These are phyloP conservation scores for Sturnira hondurensis DNA, from an alignment of 2,113 vertebrate genomes.

Conservation along the genomic window DNA sequence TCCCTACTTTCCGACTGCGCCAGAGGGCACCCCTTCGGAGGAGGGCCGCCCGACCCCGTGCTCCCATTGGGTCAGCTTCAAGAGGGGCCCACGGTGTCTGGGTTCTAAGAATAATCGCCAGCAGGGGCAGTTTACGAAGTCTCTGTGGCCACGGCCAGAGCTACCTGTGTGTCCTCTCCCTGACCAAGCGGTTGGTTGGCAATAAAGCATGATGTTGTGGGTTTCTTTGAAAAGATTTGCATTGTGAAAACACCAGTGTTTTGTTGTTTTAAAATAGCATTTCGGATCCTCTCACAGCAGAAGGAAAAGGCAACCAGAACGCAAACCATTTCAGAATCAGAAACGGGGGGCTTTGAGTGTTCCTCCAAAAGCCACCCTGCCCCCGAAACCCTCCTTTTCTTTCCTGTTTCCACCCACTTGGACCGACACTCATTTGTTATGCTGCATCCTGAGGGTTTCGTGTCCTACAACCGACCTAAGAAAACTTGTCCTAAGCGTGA, in stretches of 20 bases:
- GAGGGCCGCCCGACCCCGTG: background rate
- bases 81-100: background rate
- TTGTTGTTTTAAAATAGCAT: constrained; percentile 48
- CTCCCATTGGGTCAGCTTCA: background rate
- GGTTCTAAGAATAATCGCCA: background rate
- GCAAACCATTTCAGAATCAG: background rate
- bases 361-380: background rate
- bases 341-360: background rate
- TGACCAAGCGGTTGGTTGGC: constrained; percentile 31
- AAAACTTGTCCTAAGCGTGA: background rate
- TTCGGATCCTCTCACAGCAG: constrained; percentile 59
- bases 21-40: background rate
- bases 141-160: background rate
- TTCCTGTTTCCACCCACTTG: background rate
- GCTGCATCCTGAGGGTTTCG: background rate
- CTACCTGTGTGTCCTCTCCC: background rate
- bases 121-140: background rate
- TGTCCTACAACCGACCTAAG: background rate
- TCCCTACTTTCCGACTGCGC: background rate
- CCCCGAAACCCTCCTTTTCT: background rate
- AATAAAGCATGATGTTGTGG: constrained; percentile 15
- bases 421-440: background rate
- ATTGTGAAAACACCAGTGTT: constrained; percentile 35
- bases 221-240: constrained; percentile 61
- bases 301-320: constrained; percentile 40